Evolutionary conservation across 1,140 invertebrate species (phyloP).

Genomic region (Bombus polaris): DNA sequence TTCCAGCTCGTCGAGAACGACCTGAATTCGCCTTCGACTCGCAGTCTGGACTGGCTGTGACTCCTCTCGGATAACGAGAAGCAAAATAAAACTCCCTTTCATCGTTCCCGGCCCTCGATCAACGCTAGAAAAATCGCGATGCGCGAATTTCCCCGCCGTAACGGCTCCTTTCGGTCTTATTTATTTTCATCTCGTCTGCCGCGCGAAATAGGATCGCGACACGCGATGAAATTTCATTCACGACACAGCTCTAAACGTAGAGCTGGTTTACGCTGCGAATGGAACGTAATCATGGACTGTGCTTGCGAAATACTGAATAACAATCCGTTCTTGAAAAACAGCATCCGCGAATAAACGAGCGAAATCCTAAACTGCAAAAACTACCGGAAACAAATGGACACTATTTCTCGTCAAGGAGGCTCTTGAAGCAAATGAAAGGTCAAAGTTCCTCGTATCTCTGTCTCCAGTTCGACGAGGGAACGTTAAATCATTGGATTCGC

Average conservation of each 20-base stretch:
- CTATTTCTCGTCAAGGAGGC: neutral
- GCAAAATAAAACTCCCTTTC: constrained; percentile 45
- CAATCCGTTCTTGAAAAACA: neutral
- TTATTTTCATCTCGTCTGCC: neutral
- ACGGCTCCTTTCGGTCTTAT: neutral
- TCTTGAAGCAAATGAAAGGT: constrained; percentile 10
- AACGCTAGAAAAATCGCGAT: constrained; percentile 12
- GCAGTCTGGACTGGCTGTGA: neutral
- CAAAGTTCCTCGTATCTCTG: neutral
- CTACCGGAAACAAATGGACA: neutral
- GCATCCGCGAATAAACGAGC: neutral
- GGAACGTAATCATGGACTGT: neutral
- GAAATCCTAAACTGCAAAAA: neutral
- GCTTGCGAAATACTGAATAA: neutral
- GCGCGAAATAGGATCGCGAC: neutral
- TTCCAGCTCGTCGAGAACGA: constrained; percentile 41
- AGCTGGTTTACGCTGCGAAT: neutral
- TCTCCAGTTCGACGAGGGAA: neutral
- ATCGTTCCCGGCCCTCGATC: neutral
- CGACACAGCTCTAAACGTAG: too few relatives aligned
- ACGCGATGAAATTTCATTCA: neutral
- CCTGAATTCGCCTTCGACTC: constrained; percentile 34
- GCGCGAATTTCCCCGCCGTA: neutral
- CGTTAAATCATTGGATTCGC: constrained; percentile 13
- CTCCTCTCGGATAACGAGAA: constrained; percentile 30